These are phyloP conservation scores for Drosophila nr. fundita DNA, from an alignment of 2,888 invertebrate genomes.

Conservation along the genomic window DNA sequence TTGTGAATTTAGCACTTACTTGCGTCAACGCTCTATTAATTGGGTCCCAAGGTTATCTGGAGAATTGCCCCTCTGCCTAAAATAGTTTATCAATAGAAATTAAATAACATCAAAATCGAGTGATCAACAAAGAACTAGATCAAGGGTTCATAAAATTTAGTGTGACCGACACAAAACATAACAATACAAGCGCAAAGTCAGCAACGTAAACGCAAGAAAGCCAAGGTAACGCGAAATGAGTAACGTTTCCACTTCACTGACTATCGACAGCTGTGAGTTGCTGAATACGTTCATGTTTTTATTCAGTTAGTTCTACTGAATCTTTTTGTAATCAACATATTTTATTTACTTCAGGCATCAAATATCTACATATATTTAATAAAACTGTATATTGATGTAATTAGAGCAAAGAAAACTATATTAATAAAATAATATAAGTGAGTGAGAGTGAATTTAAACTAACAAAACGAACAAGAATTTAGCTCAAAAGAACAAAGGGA, in stretches of 20 bases:
- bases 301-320: not conserved
- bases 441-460: not conserved
- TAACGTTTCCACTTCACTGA: not conserved
- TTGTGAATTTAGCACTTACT: conserved; percentile 49
- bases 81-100: conserved; percentile 65
- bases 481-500: not conserved
- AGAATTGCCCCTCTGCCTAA: conserved; percentile 40
- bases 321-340: not conserved
- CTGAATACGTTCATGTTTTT: not conserved
- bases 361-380: not conserved
- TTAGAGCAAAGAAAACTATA: not conserved
- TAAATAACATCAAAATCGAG: conserved; percentile 58
- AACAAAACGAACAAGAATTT: not conserved
- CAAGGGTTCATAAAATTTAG: conserved; percentile 1
- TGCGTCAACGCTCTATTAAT: conserved; percentile 59
- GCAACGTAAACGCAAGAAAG: not conserved
- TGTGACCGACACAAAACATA: conserved; percentile 28
- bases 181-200: not conserved
- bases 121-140: conserved; percentile 42
- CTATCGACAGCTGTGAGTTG: conserved; percentile 4
- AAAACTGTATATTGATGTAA: not conserved
- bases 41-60: conserved; percentile 66
- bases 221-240: not conserved
- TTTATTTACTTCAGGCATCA: not conserved
- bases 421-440: not conserved